Evolutionary conservation across 2,113 vertebrate species (phyloP).

Genomic region (Variabilichromis moorii): DNA sequence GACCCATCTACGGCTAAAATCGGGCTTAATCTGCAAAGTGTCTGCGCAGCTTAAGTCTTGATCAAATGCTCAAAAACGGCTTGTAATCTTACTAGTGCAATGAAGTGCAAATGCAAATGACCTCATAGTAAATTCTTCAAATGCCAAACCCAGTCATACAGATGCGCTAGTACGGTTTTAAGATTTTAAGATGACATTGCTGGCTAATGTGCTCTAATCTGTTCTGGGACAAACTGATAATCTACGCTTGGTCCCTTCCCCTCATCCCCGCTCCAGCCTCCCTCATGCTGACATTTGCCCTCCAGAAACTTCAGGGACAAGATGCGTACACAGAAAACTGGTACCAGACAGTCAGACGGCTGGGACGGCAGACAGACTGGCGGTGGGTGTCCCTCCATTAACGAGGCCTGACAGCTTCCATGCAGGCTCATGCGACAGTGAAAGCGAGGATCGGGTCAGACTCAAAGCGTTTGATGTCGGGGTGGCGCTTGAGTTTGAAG

Average conservation of each 20-base stretch:
- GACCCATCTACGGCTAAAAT: not conserved
- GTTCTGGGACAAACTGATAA: not conserved
- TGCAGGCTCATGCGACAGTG: slow-evolving; percentile 41
- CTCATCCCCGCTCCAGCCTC: not conserved
- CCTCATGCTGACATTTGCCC: not conserved
- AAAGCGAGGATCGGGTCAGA: slow-evolving; percentile 35
- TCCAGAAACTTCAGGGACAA: not conserved
- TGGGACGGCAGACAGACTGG: slow-evolving; percentile 50
- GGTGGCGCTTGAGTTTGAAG: slow-evolving; percentile 28
- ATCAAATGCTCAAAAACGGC: not conserved
- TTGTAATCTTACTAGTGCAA: not conserved
- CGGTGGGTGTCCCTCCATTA: slow-evolving; percentile 46
- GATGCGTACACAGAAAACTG: not conserved
- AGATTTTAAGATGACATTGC: not conserved
- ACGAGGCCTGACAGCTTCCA: slow-evolving; percentile 58
- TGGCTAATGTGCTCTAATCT: not conserved
- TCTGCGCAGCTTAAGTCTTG: not conserved
- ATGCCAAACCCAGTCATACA: not conserved
- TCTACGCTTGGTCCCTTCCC: not conserved
- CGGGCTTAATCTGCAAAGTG: not conserved
- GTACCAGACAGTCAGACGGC: slow-evolving; percentile 13
- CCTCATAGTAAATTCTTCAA: not conserved
- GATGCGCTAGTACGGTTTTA: not conserved
- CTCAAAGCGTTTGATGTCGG: slow-evolving; percentile 32
- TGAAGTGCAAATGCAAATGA: not conserved